Conservation (phyloP, 2,888 invertebrate genomes). For the Nycteola revayana region DNA sequence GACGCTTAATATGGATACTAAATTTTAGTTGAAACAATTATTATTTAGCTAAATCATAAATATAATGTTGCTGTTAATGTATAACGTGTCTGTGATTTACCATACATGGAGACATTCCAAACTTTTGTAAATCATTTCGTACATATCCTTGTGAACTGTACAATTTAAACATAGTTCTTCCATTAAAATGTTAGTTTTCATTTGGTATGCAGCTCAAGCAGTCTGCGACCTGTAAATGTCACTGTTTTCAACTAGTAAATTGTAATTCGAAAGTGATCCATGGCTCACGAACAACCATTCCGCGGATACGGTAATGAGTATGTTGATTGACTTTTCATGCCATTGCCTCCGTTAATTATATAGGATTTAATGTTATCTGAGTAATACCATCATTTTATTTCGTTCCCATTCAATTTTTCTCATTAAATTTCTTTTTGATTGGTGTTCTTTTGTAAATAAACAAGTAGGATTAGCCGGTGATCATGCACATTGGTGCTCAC, state of each 20-base stretch:
- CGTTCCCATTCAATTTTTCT: slow-evolving; percentile 42
- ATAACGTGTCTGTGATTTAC: no score
- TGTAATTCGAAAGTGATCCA: slow-evolving; percentile 63
- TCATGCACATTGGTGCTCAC: slow-evolving; percentile 52
- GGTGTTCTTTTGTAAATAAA: slow-evolving; percentile 46
- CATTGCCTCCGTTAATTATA: slow-evolving; percentile 54
- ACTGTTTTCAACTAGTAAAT: slow-evolving; percentile 55
- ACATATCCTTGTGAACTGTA: no score
- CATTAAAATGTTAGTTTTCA: slow-evolving; percentile 39
- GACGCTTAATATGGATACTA: no score
- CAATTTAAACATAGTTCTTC: no score
- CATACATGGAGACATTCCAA: no score
- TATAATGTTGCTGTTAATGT: no score
- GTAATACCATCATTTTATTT: slow-evolving; percentile 51
- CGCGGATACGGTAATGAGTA: slow-evolving; percentile 55
- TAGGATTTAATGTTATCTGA: slow-evolving; percentile 48
- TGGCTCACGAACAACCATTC: slow-evolving; percentile 58
- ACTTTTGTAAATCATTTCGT: no score
- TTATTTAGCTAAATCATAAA: no score
- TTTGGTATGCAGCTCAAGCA: slow-evolving; percentile 35
- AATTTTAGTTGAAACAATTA: no score
- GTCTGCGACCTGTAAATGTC: slow-evolving; percentile 48
- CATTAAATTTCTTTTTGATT: slow-evolving; percentile 43
- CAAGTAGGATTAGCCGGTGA: slow-evolving; percentile 55
- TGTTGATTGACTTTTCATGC: slow-evolving; percentile 57